Base-by-base conservation (phyloP, 2,888 invertebrate species). In the Baronia brevicornis region DNA sequence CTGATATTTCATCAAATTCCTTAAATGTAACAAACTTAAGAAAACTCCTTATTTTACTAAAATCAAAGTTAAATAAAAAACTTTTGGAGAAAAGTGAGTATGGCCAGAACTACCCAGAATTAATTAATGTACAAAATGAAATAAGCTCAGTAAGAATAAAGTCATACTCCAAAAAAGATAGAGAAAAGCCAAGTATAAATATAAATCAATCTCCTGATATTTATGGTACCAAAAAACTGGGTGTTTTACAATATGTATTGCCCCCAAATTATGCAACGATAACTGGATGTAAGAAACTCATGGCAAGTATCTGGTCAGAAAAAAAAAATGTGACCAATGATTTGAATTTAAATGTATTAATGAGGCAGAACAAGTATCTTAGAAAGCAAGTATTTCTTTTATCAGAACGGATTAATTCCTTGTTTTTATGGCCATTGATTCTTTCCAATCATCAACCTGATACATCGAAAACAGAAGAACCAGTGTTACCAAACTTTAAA, bases 381-480 rank as follows among this genome's bases (percentile, higher is more conserved):
- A 58, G 54, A 24, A 45, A 62, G 1, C 57, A 66, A 18, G 30
- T 67, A 27, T 39, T 47, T 14, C 14, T 41, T 4, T 48, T 73
- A 14, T 48, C 66, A 41, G 68, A 71, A 32, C 50, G 77, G 5
- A 68, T 73, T 36, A 60, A 66, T 39, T 28, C 42, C 15, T 44
- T 78, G 22, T 77, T 77, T 31, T 36, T 71, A 15, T 75, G 73
- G 72, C 73, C 78, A 6, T 51, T 75, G 59, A 38, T 75, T 15
- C 51, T 77, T n/a, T 70, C 78, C 4, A 46, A 44, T 43, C 24
- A 38, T n/a, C 10, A 39, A 4, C 43, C 48, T 2, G 25, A 38
- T 10, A 19, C 18, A 19, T 12, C 23, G 17, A 15, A n/a, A 23
- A 20, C 1, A 28, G 25, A 27, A 29, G 28, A n/a, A 23, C 19